Conservation (phyloP, 2,113 vertebrate genomes). For the Xiphophorus hellerii region DNA sequence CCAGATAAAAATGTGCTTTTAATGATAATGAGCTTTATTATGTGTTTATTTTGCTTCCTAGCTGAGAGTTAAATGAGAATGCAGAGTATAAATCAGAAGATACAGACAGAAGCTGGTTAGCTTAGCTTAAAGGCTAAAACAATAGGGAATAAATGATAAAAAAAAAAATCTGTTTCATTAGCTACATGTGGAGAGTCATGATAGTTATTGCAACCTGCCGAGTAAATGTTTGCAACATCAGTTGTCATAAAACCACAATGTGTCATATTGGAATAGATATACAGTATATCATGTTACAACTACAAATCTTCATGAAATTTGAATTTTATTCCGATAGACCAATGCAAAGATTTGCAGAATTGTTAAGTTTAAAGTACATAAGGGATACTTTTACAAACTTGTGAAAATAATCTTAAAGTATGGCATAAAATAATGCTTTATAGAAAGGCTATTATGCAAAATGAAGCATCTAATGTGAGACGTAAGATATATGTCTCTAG, state of each 20-base stretch:
- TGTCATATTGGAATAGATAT: neutral
- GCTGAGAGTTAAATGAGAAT: neutral
- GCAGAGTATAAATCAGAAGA: constrained; percentile 1
- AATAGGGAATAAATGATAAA: neutral
- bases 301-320: too few species aligned
- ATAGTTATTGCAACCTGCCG: neutral
- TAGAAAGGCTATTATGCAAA: too few species aligned
- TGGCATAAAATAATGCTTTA: too few species aligned
- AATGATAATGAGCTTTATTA: neutral
- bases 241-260: neutral
- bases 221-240: neutral
- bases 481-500: too few species aligned
- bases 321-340: too few species aligned
- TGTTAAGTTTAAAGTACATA: too few species aligned
- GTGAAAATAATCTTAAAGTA: too few species aligned
- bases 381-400: too few species aligned
- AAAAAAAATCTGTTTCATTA: neutral
- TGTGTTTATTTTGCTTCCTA: neutral
- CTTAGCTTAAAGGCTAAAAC: constrained; percentile 12
- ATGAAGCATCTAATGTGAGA: too few species aligned
- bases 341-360: too few species aligned
- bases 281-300: neutral
- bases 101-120: neutral
- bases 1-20: neutral
- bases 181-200: neutral